Base-by-base conservation (phyloP, 2,113 vertebrate genomes). In the Reinhardtius hippoglossoides region DNA sequence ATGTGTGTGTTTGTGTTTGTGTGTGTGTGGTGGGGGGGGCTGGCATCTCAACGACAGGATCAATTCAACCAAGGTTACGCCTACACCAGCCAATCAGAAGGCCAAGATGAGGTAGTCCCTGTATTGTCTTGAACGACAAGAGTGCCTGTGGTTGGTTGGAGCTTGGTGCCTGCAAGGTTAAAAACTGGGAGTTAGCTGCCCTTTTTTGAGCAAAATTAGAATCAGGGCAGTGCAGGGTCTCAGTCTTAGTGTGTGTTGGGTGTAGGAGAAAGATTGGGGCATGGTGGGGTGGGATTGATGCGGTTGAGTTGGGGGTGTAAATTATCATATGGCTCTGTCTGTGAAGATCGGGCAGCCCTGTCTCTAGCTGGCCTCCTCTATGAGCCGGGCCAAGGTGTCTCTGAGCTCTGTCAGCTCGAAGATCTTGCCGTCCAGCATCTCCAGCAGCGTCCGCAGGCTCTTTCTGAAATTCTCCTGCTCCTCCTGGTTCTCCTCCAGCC, bases 351-450 rank as follows among this genome's bases (percentile, higher is more conserved):
- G 54, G 70, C 61, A 65, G 74, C 76, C 69, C 65, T 21, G 26
- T 77, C 92, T 96, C 96, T 97, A 99, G 94, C 96, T 98, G 94
- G 96, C 96, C 90, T 99, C 97, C 92, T 99, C 97, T 93, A 96
- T 96, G 87, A 99, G 94, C 85, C 98, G 97, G 91, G 96, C 96
- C 93, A 99, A 93, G 86, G 95, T 99, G 95, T 99, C 97, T 90
- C 97, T 95, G 90, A 98, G 96, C 93, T 98, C 98, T 67, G 97
- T 96, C 93, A 99, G 95, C 96, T 99, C 97, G 93, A 99, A 99
- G 95, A 99, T 99, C 95, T 99, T 99, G 83, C 96, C 97, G 64
- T 99, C 97, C 92, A 99, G 94, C 88, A 99, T 94, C 95, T 99
- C 97, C 96, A 99, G 95, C 94, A 99, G 95, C 55, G 96, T 97